phyloP scores from a whole-genome alignment of 2,113 vertebrate species.

The Marmota monax region DNA sequence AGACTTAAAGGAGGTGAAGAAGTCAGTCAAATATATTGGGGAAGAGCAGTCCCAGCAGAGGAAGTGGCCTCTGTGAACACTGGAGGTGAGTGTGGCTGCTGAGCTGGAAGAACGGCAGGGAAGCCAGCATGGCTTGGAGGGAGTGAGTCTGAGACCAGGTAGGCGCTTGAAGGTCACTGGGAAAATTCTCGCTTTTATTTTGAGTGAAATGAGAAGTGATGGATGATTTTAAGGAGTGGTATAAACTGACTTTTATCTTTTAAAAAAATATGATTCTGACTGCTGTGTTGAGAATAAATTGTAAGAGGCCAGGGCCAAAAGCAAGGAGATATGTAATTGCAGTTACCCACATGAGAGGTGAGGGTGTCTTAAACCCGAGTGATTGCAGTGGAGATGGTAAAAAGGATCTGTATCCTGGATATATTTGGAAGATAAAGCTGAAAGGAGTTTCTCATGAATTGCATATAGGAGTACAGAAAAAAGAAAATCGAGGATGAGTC shows the following conservation, averaged over 20 bases:
- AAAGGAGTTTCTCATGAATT: neutral
- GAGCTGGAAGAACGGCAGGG: neutral
- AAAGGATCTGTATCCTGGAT: neutral
- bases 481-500: conserved; percentile 4
- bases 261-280: neutral
- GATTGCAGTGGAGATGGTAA: neutral
- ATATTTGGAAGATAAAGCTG: neutral
- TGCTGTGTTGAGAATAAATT: neutral
- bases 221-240: neutral
- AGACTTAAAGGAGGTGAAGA: neutral
- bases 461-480: neutral
- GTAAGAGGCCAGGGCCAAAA: neutral
- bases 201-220: neutral
- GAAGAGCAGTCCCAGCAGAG: neutral
- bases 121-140: neutral
- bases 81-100: neutral
- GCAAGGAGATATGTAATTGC: neutral
- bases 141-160: neutral
- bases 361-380: neutral
- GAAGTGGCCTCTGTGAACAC: neutral
- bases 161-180: neutral
- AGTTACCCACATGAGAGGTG: no score
- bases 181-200: neutral
- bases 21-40: neutral
- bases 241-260: neutral